A percentile compares a stretch with the other conserved stretches of the same genome.
These are phyloP conservation scores for Phataginus tricuspis DNA, from an alignment of 2,797 vertebrate genomes.

Conservation along the genomic window DNA sequence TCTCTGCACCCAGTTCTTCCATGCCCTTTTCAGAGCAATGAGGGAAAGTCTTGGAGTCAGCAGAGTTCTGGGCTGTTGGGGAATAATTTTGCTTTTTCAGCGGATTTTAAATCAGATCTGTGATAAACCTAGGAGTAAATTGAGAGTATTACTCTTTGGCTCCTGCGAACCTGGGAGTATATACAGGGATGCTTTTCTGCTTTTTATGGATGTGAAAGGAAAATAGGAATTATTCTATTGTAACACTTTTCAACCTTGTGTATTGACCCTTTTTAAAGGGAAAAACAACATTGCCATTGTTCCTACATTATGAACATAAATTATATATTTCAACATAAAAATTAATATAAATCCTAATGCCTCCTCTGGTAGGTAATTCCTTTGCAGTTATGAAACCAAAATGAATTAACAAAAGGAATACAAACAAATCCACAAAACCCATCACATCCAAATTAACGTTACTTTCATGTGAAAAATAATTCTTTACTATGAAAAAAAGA, in stretches of 20 bases:
- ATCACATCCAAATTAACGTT: neutral
- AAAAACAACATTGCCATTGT: neutral
- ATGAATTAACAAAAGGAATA: neutral
- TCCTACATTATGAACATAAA: neutral
- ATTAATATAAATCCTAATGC: neutral
- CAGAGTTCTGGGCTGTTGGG: neutral
- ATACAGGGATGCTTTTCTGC: neutral
- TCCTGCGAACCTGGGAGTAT: neutral
- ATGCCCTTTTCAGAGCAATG: neutral
- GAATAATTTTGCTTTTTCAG: neutral
- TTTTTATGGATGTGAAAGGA: neutral
- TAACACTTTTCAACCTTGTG: neutral
- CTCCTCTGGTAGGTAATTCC: neutral
- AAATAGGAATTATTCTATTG: neutral
- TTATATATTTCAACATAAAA: neutral
- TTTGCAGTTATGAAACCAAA: neutral
- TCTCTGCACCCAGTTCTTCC: neutral
- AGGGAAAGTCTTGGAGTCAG: neutral
- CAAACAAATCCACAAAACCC: neutral
- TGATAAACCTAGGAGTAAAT: neutral
- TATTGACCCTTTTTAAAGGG: neutral
- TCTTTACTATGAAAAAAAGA: neutral
- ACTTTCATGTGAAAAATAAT: slow-evolving; percentile 1
- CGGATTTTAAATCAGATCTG: neutral
- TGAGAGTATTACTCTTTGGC: neutral